Percentiles rank a stretch among this genome's conserved stretches.
phyloP scores from a whole-genome alignment of 2,888 invertebrate species.

The Oithona nana region DNA sequence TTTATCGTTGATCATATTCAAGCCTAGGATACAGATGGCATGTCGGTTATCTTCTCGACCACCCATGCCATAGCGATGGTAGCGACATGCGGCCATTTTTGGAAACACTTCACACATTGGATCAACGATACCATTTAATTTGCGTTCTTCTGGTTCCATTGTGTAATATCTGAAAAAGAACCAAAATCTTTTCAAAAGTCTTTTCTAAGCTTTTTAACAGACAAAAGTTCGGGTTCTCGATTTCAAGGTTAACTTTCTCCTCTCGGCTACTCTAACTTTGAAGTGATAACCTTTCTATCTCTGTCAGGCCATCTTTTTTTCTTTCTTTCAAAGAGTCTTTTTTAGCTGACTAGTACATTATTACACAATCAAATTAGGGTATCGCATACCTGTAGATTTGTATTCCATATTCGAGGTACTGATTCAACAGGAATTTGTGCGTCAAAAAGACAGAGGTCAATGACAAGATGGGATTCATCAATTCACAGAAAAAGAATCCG shows the following conservation, averaged over 20 bases:
- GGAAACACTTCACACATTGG: constrained; percentile 17
- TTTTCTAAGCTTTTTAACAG: no score
- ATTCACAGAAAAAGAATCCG: constrained; percentile 12
- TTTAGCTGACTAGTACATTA: no score
- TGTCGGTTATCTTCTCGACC: background rate
- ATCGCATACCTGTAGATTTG: constrained; percentile 4
- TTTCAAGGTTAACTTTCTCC: no score
- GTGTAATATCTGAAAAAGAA: constrained; percentile 16
- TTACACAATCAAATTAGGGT: no score
- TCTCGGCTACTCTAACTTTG: no score
- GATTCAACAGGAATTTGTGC: constrained; percentile 10
- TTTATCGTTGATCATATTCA: constrained; percentile 17
- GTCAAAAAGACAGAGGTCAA: background rate
- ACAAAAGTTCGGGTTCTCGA: no score
- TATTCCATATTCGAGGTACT: constrained; percentile 9
- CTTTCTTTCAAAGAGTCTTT: no score
- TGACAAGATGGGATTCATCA: background rate
- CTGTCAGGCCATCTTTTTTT: no score
- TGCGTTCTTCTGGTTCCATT: constrained; percentile 8
- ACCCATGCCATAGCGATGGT: constrained; percentile 7
- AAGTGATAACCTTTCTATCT: no score
- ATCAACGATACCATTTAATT: background rate
- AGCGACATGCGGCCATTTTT: constrained; percentile 11
- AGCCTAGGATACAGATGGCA: constrained; percentile 12
- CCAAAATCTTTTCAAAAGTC: no score